Conservation (phyloP, 2,797 vertebrate genomes). For the Adelosebastes latens region DNA sequence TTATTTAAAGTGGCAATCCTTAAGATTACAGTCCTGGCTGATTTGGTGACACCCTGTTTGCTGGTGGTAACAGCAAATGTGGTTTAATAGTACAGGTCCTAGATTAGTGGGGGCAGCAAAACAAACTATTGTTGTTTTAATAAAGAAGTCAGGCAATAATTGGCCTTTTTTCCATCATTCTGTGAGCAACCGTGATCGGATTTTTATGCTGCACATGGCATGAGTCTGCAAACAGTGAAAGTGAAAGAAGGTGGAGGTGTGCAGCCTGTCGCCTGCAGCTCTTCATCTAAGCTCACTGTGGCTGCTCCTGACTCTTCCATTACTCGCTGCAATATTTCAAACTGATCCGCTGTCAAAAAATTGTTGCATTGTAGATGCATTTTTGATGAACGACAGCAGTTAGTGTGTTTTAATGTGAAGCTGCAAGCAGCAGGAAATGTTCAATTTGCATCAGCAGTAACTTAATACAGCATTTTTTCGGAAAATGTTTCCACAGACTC, state of each 20-base stretch:
- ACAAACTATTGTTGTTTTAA: not conserved
- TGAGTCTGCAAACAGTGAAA: too few species aligned
- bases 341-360: too few species aligned
- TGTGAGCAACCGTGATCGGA: not conserved
- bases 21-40: not conserved
- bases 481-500: too few species aligned
- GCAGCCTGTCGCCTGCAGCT: not conserved
- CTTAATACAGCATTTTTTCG: too few species aligned
- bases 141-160: not conserved
- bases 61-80: not conserved
- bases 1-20: not conserved
- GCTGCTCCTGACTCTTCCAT: too few species aligned
- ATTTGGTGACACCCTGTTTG: not conserved
- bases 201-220: too few species aligned
- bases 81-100: rapidly evolving
- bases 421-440: too few species aligned
- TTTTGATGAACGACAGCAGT: too few species aligned
- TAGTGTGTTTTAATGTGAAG: too few species aligned
- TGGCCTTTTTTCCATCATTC: not conserved
- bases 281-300: not conserved
- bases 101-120: not conserved
- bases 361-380: too few species aligned
- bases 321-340: too few species aligned
- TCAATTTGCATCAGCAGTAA: too few species aligned
- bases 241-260: not conserved